These are phyloP conservation scores for Pammene fasciana DNA, from an alignment of 2,888 invertebrate genomes.

Conservation along the genomic window DNA sequence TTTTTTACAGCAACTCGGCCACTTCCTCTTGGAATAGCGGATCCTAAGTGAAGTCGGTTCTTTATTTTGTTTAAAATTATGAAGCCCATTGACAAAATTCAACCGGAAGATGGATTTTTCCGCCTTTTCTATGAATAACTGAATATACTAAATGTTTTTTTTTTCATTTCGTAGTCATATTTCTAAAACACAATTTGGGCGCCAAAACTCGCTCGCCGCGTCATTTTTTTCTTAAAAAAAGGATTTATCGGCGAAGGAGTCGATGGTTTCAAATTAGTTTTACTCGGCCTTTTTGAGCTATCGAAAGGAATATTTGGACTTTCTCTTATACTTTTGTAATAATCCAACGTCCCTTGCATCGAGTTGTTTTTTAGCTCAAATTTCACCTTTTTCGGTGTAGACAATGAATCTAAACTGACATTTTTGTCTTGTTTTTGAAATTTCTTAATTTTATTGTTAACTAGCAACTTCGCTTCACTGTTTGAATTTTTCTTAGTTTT, in stretches of 20 bases:
- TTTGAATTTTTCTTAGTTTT: slow-evolving; percentile 15
- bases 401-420: slow-evolving; percentile 47
- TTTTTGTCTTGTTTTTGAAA: slow-evolving; percentile 57
- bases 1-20: no score
- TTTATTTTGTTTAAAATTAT: no score
- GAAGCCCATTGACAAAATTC: no score
- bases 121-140: no score
- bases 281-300: slow-evolving; percentile 85
- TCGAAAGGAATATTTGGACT: slow-evolving; percentile 91
- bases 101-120: no score
- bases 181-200: slow-evolving; percentile 29
- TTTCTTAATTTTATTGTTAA: slow-evolving; percentile 64
- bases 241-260: slow-evolving; percentile 90
- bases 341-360: slow-evolving; percentile 88
- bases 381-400: slow-evolving; percentile 86
- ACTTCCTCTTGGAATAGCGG: no score
- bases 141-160: no score
- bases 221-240: slow-evolving; percentile 85
- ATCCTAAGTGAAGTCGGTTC: no score
- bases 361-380: slow-evolving; percentile 88
- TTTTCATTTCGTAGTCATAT: no score
- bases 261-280: slow-evolving; percentile 88
- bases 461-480: slow-evolving; percentile 49
- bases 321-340: slow-evolving; percentile 86
- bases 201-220: slow-evolving; percentile 42